Base-by-base conservation (phyloP, 2,888 invertebrate genomes). In the Drosophila neoperkinsi region DNA sequence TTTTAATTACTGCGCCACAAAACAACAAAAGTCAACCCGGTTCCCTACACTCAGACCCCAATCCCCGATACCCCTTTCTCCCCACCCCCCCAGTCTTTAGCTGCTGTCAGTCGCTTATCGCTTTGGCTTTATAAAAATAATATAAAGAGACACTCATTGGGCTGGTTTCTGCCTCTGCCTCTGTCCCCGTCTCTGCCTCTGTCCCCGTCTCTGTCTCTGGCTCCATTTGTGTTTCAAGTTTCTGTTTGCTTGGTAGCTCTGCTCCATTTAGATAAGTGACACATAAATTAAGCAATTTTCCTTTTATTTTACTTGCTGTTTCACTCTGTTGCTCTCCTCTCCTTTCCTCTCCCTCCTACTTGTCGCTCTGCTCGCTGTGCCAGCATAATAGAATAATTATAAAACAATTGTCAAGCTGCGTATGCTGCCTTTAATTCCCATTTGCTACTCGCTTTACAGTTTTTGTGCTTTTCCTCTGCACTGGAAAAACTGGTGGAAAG, bases 211-310 rank as follows among this genome's bases (percentile, higher is more conserved):
- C 43, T 25, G 7, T 30, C 11, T 57, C 46, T 41, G 38, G 49
- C 28, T 58, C 49, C 33, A 38, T 78, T 55, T 58, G 34, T 56
- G 49, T 49, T 56, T 52, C 49, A 52, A 65, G 43, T 52, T 58
- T 69, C 74, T 71, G 57, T 61, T 66, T 41, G 46, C 61, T 59
- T 77, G 77, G 74, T 77, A 70, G 62, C 76, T 56, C 64, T 88
- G 90, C 90, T 90, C 90, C 90, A 86, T 90, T 86, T 90, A 90
- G 90, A 86, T 86, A 87, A 87, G 85, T 85, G 86, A 85, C 83
- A 90, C 88, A 87, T 87, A 87, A 87, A 87, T 87, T 87, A 87
- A 87, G 88, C 85, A 87, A 87, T 90, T 87, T 87, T 90, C 81
- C 78, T 82, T 86, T 86, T 77, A 82, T 84, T 79, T 79, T 36